Evolutionary conservation across 2,888 invertebrate genomes (phyloP).

Genomic region (Germaria angustata): DNA sequence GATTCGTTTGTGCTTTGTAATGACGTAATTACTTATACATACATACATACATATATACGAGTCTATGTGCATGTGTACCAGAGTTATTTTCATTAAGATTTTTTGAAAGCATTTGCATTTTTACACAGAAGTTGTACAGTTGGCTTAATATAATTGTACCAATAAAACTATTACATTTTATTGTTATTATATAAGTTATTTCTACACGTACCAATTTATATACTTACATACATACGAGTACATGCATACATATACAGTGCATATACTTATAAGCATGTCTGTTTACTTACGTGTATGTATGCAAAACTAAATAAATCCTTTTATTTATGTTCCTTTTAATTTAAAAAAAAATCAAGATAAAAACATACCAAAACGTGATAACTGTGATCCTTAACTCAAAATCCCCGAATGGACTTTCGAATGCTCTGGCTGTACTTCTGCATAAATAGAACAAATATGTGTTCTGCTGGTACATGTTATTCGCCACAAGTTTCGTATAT

Average conservation of each 20-base stretch:
- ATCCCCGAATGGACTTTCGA: conserved; percentile 51
- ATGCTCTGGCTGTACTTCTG: not conserved
- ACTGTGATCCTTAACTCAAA: conserved; percentile 44
- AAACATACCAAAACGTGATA: conserved; percentile 48
- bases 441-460: not conserved
- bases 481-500: too few relatives aligned
- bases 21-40: not conserved
- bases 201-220: too few relatives aligned
- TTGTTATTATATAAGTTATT: too few relatives aligned
- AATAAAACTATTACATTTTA: too few relatives aligned
- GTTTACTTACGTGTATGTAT: not conserved
- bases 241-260: too few relatives aligned
- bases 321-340: conserved; percentile 39
- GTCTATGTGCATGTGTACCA: too few relatives aligned
- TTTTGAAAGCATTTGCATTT: too few relatives aligned
- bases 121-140: too few relatives aligned
- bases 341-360: conserved; percentile 3
- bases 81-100: too few relatives aligned
- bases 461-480: not conserved
- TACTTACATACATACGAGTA: not conserved
- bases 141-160: too few relatives aligned
- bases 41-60: not conserved
- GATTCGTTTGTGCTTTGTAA: too few relatives aligned
- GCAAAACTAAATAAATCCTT: not conserved
- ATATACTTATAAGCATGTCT: too few relatives aligned